Base-by-base conservation (phyloP, 2,888 invertebrate genomes). In the Dorcus parallelipipedus region DNA sequence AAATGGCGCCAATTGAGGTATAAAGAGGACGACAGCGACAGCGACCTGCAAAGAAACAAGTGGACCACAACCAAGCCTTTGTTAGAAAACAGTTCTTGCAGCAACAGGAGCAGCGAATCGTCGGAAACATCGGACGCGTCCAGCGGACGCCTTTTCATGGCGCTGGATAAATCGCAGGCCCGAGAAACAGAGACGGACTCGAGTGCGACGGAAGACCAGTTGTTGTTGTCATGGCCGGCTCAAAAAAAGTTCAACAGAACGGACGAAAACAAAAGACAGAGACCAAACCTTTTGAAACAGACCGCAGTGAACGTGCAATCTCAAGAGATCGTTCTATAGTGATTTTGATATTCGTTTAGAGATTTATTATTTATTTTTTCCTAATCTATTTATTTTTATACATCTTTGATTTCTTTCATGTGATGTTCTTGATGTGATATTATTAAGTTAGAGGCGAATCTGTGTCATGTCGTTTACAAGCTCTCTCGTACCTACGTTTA, bases 191-290 rank as follows among this genome's bases (percentile, higher is more conserved):
- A 56, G 54, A 52, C 47, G 4, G 63, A 64, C 9, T 39, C 59
- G 45, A 70, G 69, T 26, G 66, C 70, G 6, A 68, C 56, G 17
- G 75, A 74, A 60, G 73, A 75, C 42, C 83, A 85, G 67, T 80
- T 82, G 60, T 75, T 85, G 42, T 78, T 85, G 47, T 81, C 83
- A 23, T 86, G 85, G 85, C 83, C 84, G 38, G 68, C 73, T 5
- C 73, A 75, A 39, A 74, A 75, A 62, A 72, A 68, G 10, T 71
- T 56, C 49, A 55, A 54, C 9, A 54, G 71, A 65, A 65, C 61
- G 55, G 54, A 66, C 23, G 63, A 61, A 59, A 23, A 14, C 17
- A 56, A 26, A 45, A 51, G 43, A 47, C 23, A 49, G 14, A 62
- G 60, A 60, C 59, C 63, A 56, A 66, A 61, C 54, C 59, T 69